phyloP scores from a whole-genome alignment of 2,888 invertebrate species.

The Eilema sororculum region DNA sequence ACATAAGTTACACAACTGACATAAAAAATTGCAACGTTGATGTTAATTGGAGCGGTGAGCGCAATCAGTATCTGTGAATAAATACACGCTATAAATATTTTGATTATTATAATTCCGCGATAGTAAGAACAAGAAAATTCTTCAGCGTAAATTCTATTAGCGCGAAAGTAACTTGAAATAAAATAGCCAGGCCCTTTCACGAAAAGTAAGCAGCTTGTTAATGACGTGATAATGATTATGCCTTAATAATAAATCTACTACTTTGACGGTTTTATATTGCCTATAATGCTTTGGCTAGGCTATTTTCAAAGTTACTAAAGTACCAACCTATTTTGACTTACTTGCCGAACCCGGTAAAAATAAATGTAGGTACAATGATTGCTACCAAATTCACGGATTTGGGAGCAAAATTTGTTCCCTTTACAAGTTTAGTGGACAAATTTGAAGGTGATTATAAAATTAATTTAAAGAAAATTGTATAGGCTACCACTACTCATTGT shows the following conservation, averaged over 20 bases:
- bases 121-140: slow-evolving; percentile 14
- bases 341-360: not conserved
- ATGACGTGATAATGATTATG: slow-evolving; percentile 3
- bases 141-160: not conserved
- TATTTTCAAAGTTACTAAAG: not conserved
- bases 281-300: not conserved
- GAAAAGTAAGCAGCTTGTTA: slow-evolving; percentile 32
- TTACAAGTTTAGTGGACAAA: not conserved
- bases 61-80: slow-evolving; percentile 50
- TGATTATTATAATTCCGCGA: slow-evolving; percentile 10
- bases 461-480: not conserved
- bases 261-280: not conserved
- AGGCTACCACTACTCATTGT: not conserved
- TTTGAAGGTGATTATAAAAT: not conserved
- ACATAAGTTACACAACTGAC: slow-evolving; percentile 44
- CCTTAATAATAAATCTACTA: not conserved
- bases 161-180: slow-evolving; percentile 5
- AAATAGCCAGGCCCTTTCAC: slow-evolving; percentile 12
- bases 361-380: not conserved
- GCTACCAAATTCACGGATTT: not conserved
- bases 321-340: not conserved
- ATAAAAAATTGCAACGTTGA: slow-evolving; percentile 45
- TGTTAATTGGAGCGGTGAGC: slow-evolving; percentile 56
- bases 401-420: too few species aligned
- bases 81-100: slow-evolving; percentile 30